These are phyloP conservation scores for Mandrillus leucophaeus DNA, from an alignment of 2,113 vertebrate species.

Conservation along the genomic window DNA sequence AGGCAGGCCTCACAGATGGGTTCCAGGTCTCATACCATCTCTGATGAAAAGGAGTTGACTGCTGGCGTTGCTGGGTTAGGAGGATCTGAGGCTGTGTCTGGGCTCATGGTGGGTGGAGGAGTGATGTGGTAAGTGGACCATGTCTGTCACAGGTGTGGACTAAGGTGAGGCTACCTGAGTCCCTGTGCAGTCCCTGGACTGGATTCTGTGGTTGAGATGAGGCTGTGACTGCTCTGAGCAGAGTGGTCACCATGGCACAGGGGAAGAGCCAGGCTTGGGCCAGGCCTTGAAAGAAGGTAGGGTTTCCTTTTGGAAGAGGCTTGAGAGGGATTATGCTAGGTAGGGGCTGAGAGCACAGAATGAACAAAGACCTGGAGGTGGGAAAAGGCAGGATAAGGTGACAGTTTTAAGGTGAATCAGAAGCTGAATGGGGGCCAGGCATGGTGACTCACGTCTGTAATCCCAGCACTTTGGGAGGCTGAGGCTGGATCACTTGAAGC, in stretches of 20 bases:
- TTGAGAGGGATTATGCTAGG: neutral
- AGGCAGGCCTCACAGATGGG: rapidly evolving
- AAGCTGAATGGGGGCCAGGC: neutral
- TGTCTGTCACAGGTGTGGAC: neutral
- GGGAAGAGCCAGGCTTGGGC: too few relatives aligned
- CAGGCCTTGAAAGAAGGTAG: neutral
- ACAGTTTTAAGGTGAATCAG: neutral
- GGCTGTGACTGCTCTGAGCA: neutral
- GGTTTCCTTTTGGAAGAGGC: neutral
- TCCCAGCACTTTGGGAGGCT: too few relatives aligned
- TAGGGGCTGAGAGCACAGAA: neutral
- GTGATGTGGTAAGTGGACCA: neutral
- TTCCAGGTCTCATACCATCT: neutral
- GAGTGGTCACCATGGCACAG: neutral
- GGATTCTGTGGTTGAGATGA: neutral
- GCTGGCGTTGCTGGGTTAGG: neutral
- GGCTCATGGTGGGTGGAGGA: rapidly evolving
- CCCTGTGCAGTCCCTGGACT: rapidly evolving
- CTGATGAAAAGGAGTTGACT: neutral
- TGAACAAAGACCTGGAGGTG: neutral
- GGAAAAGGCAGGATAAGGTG: neutral
- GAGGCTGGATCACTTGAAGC: too few relatives aligned
- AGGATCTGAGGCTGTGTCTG: neutral
- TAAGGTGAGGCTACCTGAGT: neutral
- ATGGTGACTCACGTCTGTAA: too few relatives aligned